Evolutionary conservation across 2,797 vertebrate species (phyloP).

Genomic region (Acestrorhynchus altus): DNA sequence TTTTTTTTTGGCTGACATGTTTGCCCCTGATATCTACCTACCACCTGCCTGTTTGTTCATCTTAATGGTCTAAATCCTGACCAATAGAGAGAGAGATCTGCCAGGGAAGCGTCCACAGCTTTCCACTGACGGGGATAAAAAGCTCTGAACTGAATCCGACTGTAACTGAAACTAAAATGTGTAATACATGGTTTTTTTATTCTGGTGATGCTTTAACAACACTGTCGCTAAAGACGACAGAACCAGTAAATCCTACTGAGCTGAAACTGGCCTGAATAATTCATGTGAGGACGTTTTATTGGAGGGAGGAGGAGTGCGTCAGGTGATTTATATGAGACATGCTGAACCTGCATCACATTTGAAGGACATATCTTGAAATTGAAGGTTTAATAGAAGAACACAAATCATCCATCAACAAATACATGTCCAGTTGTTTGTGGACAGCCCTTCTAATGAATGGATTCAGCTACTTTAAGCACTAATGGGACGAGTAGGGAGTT

Average conservation of each 20-base stretch:
- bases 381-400: no score
- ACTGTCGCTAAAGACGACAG: neutral
- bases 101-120: no score
- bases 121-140: no score
- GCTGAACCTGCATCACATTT: neutral
- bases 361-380: neutral
- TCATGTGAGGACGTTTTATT: neutral
- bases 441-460: no score
- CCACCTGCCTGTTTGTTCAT: constrained; percentile 22
- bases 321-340: neutral
- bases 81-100: neutral
- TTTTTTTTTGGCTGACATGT: neutral
- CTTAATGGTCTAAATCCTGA: constrained; percentile 25
- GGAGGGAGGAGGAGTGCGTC: neutral
- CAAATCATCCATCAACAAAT: no score
- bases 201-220: neutral
- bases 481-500: no score
- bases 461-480: no score
- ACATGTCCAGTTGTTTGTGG: no score
- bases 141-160: no score
- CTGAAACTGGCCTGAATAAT: constrained; percentile 7
- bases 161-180: no score
- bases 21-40: constrained; percentile 7
- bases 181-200: neutral
- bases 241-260: neutral